phyloP scores from a whole-genome alignment of 2,113 vertebrate genomes.

The Copsychus sechellarum region DNA sequence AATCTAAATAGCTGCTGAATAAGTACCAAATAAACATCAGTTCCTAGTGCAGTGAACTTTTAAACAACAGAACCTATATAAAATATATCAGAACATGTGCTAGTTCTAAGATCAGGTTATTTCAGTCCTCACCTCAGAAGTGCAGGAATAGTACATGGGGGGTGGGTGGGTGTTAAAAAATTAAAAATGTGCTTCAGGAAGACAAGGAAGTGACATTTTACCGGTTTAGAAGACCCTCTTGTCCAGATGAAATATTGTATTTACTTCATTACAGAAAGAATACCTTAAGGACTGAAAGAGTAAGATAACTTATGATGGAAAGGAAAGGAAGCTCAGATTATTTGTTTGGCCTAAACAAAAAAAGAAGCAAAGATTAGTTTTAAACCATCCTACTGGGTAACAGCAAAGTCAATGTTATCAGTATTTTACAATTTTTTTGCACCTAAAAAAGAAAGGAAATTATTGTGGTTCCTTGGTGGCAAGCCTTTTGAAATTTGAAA shows the following conservation, averaged over 20 bases:
- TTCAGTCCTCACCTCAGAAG: not conserved
- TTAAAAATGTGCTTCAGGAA: not conserved
- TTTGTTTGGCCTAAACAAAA: not conserved
- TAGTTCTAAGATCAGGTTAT: not conserved
- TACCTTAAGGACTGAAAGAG: not conserved
- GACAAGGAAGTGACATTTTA: not conserved
- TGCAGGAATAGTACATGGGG: not conserved
- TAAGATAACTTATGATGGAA: not conserved
- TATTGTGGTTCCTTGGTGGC: not conserved
- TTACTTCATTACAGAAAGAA: not conserved
- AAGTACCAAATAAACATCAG: not conserved
- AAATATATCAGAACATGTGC: not conserved
- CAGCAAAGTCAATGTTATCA: not conserved
- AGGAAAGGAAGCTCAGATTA: not conserved
- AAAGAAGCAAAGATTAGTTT: not conserved
- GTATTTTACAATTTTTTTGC: not conserved
- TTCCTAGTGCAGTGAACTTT: not conserved
- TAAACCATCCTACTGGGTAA: not conserved
- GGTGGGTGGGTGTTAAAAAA: not conserved
- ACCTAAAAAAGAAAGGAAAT: not conserved
- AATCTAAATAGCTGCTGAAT: not conserved
- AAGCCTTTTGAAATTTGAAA: not conserved
- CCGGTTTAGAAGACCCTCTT: not conserved
- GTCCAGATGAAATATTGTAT: not conserved
- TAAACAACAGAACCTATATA: not conserved